phyloP scores from a whole-genome alignment of 2,113 vertebrate genomes.

The Prionailurus bengalensis region DNA sequence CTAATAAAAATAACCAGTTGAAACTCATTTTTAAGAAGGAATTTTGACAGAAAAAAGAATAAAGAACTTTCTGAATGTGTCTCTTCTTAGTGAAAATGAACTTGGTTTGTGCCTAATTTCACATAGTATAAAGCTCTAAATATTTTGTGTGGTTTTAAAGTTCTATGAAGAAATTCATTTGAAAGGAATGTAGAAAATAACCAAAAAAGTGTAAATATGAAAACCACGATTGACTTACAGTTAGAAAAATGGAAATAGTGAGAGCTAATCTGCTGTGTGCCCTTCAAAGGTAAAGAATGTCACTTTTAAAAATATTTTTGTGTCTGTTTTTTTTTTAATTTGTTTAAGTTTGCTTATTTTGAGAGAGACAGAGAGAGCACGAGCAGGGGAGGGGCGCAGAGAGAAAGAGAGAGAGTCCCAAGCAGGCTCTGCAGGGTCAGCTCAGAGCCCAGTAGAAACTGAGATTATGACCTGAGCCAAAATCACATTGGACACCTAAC shows the following conservation, averaged over 20 bases:
- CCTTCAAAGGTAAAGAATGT: neutral
- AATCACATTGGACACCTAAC: no score
- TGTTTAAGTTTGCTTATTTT: no score
- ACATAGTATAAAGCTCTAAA: neutral
- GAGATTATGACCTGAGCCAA: no score
- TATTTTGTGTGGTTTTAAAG: slow-evolving; percentile 39
- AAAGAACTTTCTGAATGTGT: slow-evolving; percentile 28
- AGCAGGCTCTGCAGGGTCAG: no score
- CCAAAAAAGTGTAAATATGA: neutral
- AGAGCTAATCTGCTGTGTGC: neutral
- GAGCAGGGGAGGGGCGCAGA: no score
- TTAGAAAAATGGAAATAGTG: neutral
- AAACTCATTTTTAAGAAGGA: slow-evolving; percentile 45
- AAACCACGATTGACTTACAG: neutral
- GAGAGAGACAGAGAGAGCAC: no score
- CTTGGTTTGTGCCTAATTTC: slow-evolving; percentile 22
- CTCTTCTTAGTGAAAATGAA: slow-evolving; percentile 49
- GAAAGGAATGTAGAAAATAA: slow-evolving; percentile 38
- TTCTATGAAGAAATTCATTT: slow-evolving; percentile 54
- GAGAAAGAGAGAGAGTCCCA: no score
- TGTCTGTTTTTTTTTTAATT: no score
- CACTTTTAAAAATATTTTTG: neutral
- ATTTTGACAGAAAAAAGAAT: slow-evolving; percentile 50
- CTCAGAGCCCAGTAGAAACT: no score
- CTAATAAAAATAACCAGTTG: slow-evolving; percentile 36